Evolutionary conservation across 2,888 invertebrate species (phyloP).

Genomic region (Rhopalosiphum nymphaeae): DNA sequence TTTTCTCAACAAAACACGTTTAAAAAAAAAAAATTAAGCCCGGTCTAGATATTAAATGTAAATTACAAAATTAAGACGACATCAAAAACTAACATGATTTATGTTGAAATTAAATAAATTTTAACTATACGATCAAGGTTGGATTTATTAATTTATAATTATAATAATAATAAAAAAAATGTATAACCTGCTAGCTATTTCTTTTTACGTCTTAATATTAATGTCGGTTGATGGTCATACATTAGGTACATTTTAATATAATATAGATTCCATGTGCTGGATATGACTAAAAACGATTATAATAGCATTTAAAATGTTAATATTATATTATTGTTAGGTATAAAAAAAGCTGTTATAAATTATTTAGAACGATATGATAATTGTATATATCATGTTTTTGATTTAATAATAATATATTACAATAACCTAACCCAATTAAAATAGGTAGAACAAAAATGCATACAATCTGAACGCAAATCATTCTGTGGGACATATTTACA

Average conservation of each 20-base stretch:
- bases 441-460: not conserved
- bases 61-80: not conserved
- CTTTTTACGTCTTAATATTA: not conserved
- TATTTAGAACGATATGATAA: not conserved
- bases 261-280: not conserved
- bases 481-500: not conserved
- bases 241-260: not conserved
- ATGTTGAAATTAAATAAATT: not conserved
- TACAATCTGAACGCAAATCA: not conserved
- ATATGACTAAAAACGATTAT: not conserved
- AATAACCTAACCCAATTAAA: not conserved
- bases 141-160: not conserved
- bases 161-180: not conserved
- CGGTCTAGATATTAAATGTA: not conserved
- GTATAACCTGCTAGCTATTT: not conserved
- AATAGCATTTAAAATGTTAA: not conserved
- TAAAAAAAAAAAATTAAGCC: not conserved
- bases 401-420: not conserved
- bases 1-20: conserved; percentile 3
- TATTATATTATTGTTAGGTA: not conserved
- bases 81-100: not conserved
- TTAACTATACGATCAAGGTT: not conserved
- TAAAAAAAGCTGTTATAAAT: not conserved
- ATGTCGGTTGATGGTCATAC: not conserved
- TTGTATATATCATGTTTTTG: not conserved